These are phyloP conservation scores for Odontomyia ornata DNA, from an alignment of 2,888 invertebrate genomes.

Conservation along the genomic window DNA sequence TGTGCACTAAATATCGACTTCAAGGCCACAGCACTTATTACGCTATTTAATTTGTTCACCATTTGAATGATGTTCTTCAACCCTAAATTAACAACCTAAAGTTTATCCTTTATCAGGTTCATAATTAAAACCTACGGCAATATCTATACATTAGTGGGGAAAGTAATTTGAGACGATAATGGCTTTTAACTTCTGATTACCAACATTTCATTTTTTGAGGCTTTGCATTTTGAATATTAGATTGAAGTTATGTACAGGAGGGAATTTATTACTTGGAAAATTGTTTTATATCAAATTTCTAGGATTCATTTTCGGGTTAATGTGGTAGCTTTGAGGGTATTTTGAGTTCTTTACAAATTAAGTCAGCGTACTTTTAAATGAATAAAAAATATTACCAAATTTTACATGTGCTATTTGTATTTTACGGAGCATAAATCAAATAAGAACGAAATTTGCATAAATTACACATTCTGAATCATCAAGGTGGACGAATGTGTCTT, in stretches of 20 bases:
- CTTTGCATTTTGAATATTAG: not conserved
- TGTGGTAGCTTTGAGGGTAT: too few relatives aligned
- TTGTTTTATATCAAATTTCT: too few relatives aligned
- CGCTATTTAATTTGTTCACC: not conserved
- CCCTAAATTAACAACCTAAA: not conserved
- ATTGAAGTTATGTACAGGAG: constrained; percentile 1
- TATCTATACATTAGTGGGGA: constrained; percentile 3
- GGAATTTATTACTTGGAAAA: not conserved
- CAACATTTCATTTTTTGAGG: not conserved
- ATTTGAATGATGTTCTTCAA: not conserved
- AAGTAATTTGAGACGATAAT: constrained; percentile 46
- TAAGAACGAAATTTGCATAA: too few relatives aligned
- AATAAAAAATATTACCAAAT: too few relatives aligned
- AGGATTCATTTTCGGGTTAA: too few relatives aligned
- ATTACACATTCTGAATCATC: too few relatives aligned
- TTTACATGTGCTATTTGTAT: too few relatives aligned
- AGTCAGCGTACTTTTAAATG: too few relatives aligned
- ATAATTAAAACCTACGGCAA: constrained; percentile 3
- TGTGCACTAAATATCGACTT: not conserved
- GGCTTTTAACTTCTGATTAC: constrained; percentile 33
- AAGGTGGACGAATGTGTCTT: too few relatives aligned
- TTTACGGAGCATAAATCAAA: too few relatives aligned
- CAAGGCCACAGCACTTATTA: constrained; percentile 9
- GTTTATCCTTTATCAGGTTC: not conserved
- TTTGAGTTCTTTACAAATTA: too few relatives aligned